A percentile compares a stretch with the other conserved stretches of the same genome.
Conservation (phyloP, 2,888 invertebrate genomes). For the Neoascia interrupta region DNA sequence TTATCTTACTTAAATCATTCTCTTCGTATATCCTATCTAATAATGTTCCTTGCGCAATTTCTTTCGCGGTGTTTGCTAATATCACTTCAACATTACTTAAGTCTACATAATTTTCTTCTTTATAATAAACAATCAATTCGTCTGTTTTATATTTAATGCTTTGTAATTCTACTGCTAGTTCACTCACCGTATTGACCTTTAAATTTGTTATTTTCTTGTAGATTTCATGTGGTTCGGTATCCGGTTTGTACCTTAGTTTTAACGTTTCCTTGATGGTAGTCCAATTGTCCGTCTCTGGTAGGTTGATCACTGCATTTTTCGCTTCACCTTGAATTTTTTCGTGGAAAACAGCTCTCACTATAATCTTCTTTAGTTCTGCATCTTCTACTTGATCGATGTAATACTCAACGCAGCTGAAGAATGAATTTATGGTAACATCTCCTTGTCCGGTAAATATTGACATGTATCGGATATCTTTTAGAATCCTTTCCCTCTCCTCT, state of each 20-base stretch:
- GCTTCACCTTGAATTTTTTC: conserved; percentile 38
- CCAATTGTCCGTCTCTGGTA: conserved; percentile 17
- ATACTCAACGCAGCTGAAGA: too few relatives aligned
- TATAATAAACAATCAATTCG: not conserved
- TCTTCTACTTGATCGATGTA: conserved; percentile 1
- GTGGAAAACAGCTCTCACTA: not conserved
- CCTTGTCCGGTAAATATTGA: too few relatives aligned
- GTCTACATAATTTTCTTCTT: not conserved
- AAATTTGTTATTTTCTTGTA: not conserved
- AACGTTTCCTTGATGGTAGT: conserved; percentile 1
- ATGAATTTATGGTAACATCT: too few relatives aligned
- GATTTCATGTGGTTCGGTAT: not conserved
- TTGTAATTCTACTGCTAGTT: conserved; percentile 15
- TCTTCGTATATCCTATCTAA: conserved; percentile 8
- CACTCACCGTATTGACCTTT: not conserved
- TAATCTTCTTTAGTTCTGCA: not conserved
- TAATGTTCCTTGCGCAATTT: not conserved
- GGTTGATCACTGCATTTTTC: conserved; percentile 18
- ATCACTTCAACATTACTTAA: not conserved
- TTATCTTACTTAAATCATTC: not conserved
- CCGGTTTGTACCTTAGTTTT: not conserved
- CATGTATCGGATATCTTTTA: conserved; percentile 11
- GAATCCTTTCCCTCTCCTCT: conserved; percentile 8
- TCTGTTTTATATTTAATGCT: conserved; percentile 9
- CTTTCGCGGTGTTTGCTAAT: conserved; percentile 6